phyloP scores from a whole-genome alignment of 2,113 vertebrate species.

The cattle (Bos taurus) region DNA sequence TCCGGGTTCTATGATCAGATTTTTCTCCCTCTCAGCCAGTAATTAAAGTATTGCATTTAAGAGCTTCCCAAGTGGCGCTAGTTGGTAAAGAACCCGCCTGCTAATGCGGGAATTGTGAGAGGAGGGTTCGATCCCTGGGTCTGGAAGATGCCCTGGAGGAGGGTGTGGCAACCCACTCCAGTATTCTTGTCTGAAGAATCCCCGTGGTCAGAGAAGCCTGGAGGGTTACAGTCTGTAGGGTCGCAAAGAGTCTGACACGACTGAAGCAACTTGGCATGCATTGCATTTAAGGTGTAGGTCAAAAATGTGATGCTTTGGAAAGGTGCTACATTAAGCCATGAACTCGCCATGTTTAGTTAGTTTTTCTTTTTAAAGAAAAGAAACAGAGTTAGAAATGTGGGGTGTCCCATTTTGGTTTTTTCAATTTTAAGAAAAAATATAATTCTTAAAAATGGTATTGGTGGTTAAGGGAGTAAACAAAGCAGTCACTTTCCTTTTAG shows the following conservation, averaged over 20 bases:
- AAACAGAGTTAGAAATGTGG: not conserved
- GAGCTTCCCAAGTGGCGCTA: not conserved
- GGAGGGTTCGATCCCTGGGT: not conserved
- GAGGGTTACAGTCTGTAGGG: not conserved
- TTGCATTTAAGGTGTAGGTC: not conserved
- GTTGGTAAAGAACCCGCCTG: not conserved
- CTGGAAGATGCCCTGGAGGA: not conserved
- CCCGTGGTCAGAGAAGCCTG: not conserved
- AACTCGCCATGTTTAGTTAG: not conserved
- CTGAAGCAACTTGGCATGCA: not conserved
- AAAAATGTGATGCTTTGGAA: not conserved
- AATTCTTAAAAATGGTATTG: not conserved
- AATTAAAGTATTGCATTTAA: not conserved
- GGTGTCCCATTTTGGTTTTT: not conserved
- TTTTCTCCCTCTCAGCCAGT: not conserved
- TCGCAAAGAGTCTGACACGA: not conserved
- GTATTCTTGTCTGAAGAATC: not conserved
- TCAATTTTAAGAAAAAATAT: not conserved
- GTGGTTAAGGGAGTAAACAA: not conserved
- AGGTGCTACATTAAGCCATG: not conserved
- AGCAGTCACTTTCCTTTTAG: not conserved
- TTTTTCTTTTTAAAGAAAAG: not conserved
- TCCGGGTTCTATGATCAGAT: not conserved
- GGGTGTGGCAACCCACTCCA: not conserved
- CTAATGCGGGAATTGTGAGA: not conserved